These are phyloP conservation scores for Brachyhypopomus occidentalis DNA, from an alignment of 2,113 vertebrate species.

Conservation along the genomic window DNA sequence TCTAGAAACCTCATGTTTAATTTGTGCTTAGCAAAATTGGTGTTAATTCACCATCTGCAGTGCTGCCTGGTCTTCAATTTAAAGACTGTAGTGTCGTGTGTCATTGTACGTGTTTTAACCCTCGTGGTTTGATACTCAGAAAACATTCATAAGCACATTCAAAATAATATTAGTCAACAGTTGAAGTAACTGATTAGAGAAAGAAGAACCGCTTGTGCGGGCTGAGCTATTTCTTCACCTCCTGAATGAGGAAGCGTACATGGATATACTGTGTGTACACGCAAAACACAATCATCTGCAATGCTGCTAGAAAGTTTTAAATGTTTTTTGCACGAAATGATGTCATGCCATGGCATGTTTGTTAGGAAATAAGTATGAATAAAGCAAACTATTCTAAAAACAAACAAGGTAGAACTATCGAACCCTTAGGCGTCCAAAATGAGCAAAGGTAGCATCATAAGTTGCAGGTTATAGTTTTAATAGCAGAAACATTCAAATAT, in stretches of 20 bases:
- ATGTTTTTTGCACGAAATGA: not conserved
- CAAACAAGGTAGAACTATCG: not conserved
- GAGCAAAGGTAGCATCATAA: not conserved
- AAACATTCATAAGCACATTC: not conserved
- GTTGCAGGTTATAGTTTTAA: conserved; percentile 18
- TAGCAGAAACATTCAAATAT: not conserved
- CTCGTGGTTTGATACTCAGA: not conserved
- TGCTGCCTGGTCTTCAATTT: not conserved
- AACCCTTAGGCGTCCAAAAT: not conserved
- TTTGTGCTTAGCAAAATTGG: not conserved
- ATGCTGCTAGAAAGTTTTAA: not conserved
- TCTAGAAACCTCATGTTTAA: not conserved
- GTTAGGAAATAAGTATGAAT: not conserved
- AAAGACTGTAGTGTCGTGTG: not conserved
- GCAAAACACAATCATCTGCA: conserved; percentile 37
- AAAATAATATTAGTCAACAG: not conserved
- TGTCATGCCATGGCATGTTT: not conserved
- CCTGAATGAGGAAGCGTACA: conserved; percentile 2
- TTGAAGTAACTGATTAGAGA: not conserved
- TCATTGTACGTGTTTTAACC: not conserved
- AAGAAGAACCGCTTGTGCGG: not conserved
- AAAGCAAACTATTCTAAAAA: not conserved
- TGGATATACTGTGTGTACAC: not conserved
- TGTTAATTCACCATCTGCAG: not conserved
- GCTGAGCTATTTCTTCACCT: not conserved